These are phyloP conservation scores for Arizona elegans DNA, from an alignment of 2,113 vertebrate genomes.

Conservation along the genomic window DNA sequence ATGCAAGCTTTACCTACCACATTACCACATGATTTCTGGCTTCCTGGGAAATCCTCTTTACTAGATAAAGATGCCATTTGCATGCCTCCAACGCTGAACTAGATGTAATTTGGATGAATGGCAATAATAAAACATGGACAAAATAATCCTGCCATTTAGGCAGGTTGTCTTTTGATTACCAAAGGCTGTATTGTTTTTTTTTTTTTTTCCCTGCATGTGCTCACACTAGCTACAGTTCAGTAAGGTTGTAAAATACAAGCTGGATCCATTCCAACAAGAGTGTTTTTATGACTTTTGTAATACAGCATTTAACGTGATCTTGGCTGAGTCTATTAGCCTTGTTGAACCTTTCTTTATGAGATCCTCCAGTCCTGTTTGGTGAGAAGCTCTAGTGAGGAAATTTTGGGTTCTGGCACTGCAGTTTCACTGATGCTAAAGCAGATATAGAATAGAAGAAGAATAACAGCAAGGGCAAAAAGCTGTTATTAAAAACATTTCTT, in stretches of 20 bases:
- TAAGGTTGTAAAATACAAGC: conserved; percentile 22
- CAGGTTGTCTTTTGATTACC: background rate
- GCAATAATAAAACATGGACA: background rate
- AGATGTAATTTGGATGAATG: conserved; percentile 20
- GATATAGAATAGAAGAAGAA: conserved; percentile 36
- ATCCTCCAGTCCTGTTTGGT: background rate
- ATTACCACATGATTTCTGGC: conserved; percentile 58
- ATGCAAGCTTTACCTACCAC: conserved; percentile 60
- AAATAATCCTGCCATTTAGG: background rate
- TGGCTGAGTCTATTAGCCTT: conserved; percentile 14
- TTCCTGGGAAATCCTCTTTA: conserved; percentile 14
- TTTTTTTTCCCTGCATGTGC: background rate
- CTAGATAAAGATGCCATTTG: background rate
- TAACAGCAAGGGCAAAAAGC: conserved; percentile 50
- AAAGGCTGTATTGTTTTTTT: background rate
- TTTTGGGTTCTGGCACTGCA: background rate
- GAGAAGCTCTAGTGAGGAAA: background rate
- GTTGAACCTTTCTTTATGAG: conserved; percentile 16
- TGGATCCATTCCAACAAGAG: conserved; percentile 18
- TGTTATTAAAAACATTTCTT: conserved; percentile 55
- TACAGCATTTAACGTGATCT: conserved; percentile 14
- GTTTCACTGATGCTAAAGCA: conserved; percentile 44
- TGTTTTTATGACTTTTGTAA: conserved; percentile 26
- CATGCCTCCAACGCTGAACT: background rate
- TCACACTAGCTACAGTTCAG: conserved; percentile 3